Evolutionary conservation across 2,888 invertebrate genomes (phyloP), one percentile per base, ranked within the genome.

Genomic region (Ennomos quercinarius): DNA sequence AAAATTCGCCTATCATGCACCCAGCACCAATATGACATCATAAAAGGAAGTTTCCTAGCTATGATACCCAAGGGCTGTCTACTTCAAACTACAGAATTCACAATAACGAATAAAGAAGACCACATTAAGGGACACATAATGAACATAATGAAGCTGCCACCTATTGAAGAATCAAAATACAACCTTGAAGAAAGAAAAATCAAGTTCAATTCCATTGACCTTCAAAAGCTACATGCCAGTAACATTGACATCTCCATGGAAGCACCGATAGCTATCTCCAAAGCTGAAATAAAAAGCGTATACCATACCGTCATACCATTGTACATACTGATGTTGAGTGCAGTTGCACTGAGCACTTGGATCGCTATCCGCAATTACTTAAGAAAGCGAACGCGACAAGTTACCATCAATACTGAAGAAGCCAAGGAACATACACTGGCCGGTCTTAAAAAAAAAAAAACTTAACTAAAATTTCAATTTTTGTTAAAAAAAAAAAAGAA

Each of bases 21-120:
- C 17, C 43, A 11, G 9, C 8, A 48, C 3, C 36, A 42, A n/a
- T 48, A 48, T 39, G 37, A 12, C 17, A 48, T 41, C 2, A 17
- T 48, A 8, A 10, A 42, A 27, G 55, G 55, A 17, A 55, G 43
- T 10, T 55, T 37, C 12, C 41, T 55, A 4, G 48, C 37, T 8
- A 48, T 13, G 6, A 27, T 55, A 8, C 55, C 55, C 42, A 42
- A 43, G 8, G 47, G 47, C 42, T 55, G 47, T 11, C 12, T 9
- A 1, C 39, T 55, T 9, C 37, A 10, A 17, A 47, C 55, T 4
- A 10, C 9, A 2, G 41, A 42, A 9, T 42, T 47, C 27, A 47
- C 11, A 9, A 42, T 43, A 9, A 11, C 11, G 13, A 54, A 48
- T 9, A 38, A 38, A 11, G 17, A 43, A 17, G 17, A 36, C 2